phyloP scores from a whole-genome alignment of 2,113 vertebrate genomes.

The Athene noctua region DNA sequence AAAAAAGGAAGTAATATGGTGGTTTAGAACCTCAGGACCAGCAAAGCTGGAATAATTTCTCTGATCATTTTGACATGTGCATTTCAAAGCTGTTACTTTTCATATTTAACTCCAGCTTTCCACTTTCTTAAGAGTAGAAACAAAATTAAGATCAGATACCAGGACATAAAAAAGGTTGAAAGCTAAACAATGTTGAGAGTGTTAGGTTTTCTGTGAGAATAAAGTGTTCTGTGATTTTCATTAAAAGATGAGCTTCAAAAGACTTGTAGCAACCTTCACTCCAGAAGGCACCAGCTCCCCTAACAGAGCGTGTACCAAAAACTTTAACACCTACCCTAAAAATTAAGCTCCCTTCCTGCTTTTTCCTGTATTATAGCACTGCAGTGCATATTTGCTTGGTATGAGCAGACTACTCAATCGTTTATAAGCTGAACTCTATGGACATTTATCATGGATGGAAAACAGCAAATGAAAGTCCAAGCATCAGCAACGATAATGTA shows the following conservation, averaged over 20 bases:
- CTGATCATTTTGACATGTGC: not conserved
- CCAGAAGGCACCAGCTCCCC: not conserved
- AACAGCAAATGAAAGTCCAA: not conserved
- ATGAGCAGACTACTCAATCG: not conserved
- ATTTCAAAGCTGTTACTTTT: not conserved
- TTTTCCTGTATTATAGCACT: not conserved
- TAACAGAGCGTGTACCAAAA: accelerated
- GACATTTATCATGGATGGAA: not conserved
- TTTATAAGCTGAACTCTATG: not conserved
- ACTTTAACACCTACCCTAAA: not conserved
- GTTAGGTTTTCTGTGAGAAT: not conserved
- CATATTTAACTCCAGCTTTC: not conserved
- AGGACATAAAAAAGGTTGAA: not conserved
- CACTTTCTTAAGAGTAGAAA: not conserved
- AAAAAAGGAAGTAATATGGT: not conserved
- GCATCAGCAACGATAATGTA: not conserved
- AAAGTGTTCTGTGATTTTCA: not conserved
- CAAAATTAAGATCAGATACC: not conserved
- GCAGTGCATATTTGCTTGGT: not conserved
- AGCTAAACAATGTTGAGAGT: not conserved
- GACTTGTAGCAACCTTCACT: not conserved
- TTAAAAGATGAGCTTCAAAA: not conserved
- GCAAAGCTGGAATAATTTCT: not conserved
- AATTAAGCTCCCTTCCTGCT: not conserved
- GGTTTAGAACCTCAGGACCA: not conserved